phyloP scores from a whole-genome alignment of 2,888 invertebrate species.

The Heliconius sara region DNA sequence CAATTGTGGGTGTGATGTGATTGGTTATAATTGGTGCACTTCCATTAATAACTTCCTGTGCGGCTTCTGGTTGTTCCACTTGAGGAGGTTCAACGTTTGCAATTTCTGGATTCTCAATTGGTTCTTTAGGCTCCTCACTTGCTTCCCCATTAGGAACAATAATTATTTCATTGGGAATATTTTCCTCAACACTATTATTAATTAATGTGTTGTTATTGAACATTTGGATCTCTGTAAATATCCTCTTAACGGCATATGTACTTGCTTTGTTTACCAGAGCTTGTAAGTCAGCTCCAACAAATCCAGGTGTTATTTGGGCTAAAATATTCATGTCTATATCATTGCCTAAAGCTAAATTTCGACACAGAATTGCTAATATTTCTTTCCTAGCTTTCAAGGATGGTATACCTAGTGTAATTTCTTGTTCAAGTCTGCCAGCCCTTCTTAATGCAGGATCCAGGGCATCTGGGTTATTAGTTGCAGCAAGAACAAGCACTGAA shows the following conservation, averaged over 20 bases:
- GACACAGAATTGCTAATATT: slow-evolving; percentile 89
- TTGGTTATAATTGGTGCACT: slow-evolving; percentile 40
- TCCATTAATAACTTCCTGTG: slow-evolving; percentile 52
- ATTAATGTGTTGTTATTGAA: slow-evolving; percentile 44
- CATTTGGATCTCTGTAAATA: slow-evolving; percentile 69
- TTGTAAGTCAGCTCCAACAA: slow-evolving; percentile 96
- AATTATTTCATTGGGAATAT: slow-evolving; percentile 56
- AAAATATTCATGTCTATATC: slow-evolving; percentile 89
- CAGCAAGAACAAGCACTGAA: slow-evolving; percentile 94
- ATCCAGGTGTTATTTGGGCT: slow-evolving; percentile 96
- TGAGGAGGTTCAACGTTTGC: slow-evolving; percentile 44
- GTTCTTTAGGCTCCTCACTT: slow-evolving; percentile 54
- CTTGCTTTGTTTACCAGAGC: slow-evolving; percentile 94
- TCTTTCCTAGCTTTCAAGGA: slow-evolving; percentile 91
- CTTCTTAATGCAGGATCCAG: slow-evolving; percentile 96
- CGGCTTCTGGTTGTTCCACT: slow-evolving; percentile 53
- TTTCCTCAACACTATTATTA: slow-evolving; percentile 49
- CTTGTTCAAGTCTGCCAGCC: slow-evolving; percentile 96
- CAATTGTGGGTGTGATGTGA: slow-evolving; percentile 40
- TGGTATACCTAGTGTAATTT: slow-evolving; percentile 97
- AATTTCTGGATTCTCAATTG: slow-evolving; percentile 51
- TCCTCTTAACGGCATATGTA: slow-evolving; percentile 90
- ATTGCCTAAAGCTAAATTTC: slow-evolving; percentile 86
- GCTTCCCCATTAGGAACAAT: slow-evolving; percentile 74
- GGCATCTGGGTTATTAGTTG: slow-evolving; percentile 96